These are phyloP conservation scores for Poeciliopsis turneri DNA, from an alignment of 2,797 vertebrate species.

Conservation along the genomic window DNA sequence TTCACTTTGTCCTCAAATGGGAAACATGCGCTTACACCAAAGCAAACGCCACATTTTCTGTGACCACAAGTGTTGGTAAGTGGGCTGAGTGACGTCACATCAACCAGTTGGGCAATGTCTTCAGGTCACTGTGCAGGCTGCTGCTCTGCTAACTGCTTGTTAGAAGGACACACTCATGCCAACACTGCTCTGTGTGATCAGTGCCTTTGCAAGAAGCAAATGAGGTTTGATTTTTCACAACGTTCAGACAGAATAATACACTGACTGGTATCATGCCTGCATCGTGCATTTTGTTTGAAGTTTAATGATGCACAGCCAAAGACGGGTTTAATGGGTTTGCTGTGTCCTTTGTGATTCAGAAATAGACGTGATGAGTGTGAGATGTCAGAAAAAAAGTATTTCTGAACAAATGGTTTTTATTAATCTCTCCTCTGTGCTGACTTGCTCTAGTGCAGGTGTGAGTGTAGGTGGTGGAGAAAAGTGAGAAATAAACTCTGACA, in stretches of 20 bases:
- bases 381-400: slow-evolving; percentile 6
- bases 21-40: slow-evolving; percentile 20
- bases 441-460: not conserved
- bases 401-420: not conserved
- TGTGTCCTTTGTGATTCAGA: slow-evolving; percentile 7
- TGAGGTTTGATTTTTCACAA: slow-evolving; percentile 1
- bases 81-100: slow-evolving; percentile 26
- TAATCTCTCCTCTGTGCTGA: not conserved
- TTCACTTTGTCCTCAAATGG: not conserved
- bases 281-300: not conserved
- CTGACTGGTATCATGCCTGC: not conserved
- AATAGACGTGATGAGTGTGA: slow-evolving; percentile 5
- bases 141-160: not conserved
- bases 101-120: slow-evolving; percentile 12
- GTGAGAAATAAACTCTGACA: not conserved
- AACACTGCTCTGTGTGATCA: not conserved
- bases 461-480: not conserved
- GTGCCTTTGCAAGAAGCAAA: slow-evolving; percentile 9
- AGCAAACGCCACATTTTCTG: slow-evolving; percentile 11
- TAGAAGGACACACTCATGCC: slow-evolving; percentile 1
- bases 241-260: not conserved
- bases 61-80: slow-evolving; percentile 20
- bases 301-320: slow-evolving; percentile 1
- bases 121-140: slow-evolving; percentile 5
- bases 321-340: not conserved